Conservation (phyloP, 2,888 invertebrate genomes). For the Emmelina monodactyla region DNA sequence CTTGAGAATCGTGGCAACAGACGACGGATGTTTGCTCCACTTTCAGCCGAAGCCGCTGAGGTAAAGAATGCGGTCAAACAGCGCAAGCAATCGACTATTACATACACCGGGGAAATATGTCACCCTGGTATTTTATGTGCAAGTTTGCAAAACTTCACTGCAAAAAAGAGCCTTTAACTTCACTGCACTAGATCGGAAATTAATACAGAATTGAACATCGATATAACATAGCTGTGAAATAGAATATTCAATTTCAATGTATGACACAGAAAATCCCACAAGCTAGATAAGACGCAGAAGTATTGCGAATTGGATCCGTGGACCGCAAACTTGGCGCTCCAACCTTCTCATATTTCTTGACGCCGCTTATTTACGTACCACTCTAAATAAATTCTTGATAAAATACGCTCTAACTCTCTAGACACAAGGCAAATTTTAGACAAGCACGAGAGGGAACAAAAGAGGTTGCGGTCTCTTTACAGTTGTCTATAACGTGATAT, state of each 20-base stretch:
- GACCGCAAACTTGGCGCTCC: conserved; percentile 33
- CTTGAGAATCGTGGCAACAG: conserved; percentile 33
- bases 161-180: too few relatives aligned
- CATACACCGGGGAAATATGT: conserved; percentile 22
- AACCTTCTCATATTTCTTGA: conserved; percentile 36
- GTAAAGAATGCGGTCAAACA: conserved; percentile 51
- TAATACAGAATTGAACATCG: too few relatives aligned
- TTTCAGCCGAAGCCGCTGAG: conserved; percentile 33
- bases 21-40: conserved; percentile 46
- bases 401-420: conserved; percentile 22
- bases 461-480: conserved; percentile 24
- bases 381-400: conserved; percentile 17
- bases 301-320: conserved; percentile 28
- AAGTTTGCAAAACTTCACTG: too few relatives aligned
- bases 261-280: too few relatives aligned
- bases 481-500: conserved; percentile 26
- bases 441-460: conserved; percentile 13
- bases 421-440: conserved; percentile 15
- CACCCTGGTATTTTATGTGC: conserved; percentile 22
- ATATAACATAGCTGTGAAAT: too few relatives aligned
- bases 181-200: too few relatives aligned
- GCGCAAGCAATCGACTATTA: conserved; percentile 20
- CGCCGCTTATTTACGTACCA: conserved; percentile 23
- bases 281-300: too few relatives aligned
- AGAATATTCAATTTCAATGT: too few relatives aligned